Base-by-base conservation (phyloP, 2,113 vertebrate genomes). In the Albula glossodonta region DNA sequence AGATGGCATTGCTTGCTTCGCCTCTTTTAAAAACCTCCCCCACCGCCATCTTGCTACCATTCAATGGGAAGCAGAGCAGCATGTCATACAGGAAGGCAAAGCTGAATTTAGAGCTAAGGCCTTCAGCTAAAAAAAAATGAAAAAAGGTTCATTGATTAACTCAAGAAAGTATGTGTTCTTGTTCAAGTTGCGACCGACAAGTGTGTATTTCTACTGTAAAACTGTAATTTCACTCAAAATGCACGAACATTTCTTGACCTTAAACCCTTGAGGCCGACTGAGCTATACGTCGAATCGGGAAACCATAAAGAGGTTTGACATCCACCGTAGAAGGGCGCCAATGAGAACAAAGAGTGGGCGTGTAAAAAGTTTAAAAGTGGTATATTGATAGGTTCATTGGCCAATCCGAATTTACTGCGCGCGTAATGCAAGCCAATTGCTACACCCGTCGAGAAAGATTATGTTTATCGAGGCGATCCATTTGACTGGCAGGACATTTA, bases 351-450 rank as follows among this genome's bases (percentile, higher is more conserved):
- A 90, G 91, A 85, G 89, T 87, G 88, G 92, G 94, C 89, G 92
- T 90, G 80, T 51, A 80, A 53, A 80, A 60, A 88, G 89, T 93
- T 93, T 91, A 88, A 94, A 93, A 86, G 56, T 88, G 78, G 48
- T 3, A 86, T 81, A 96, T 81, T 82, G 92, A 90, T 94, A 92
- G 25, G 15, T 0, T 0, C 1, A 0, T 5, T 7, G 48, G 86
- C 95, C 94, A 93, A 94, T 91, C 91, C 60, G 85, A 94, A 70
- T 87, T 85, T 89, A 92, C 91, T 91, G 94, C 90, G 91, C 87
- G 89, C 89, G 86, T 84, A 87, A 31, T 90, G 7, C 2, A 15
- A 79, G 9, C 95, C 95, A 96, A 94, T 95, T 86, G 57, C 0
- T 3, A 4, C 0, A 19, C 13, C 48, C 77, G 13, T 86, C 22